Conservation (phyloP, 1,140 invertebrate species). For the Papilio glaucus region DNA sequence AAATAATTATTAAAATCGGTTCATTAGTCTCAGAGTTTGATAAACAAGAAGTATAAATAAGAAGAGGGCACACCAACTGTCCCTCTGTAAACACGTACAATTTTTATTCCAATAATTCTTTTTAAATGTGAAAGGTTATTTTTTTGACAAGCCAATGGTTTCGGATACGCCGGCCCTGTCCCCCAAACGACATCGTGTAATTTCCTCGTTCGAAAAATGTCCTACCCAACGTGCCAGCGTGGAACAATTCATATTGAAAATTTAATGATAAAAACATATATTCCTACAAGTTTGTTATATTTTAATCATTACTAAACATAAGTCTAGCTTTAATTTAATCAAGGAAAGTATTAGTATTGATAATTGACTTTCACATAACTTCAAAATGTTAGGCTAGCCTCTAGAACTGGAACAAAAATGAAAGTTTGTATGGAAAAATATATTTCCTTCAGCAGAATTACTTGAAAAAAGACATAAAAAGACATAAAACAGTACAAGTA, state of each 20-base stretch:
- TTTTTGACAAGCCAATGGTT: slow-evolving; percentile 69
- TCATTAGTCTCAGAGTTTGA: too few relatives aligned
- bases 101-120: slow-evolving; percentile 69
- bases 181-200: slow-evolving; percentile 61
- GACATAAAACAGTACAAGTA: too few relatives aligned
- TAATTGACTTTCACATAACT: too few relatives aligned
- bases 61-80: slow-evolving; percentile 33
- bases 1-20: too few relatives aligned
- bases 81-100: slow-evolving; percentile 61
- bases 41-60: not conserved
- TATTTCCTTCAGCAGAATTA: too few relatives aligned
- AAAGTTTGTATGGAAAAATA: too few relatives aligned
- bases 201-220: slow-evolving; percentile 49
- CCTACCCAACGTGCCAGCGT: slow-evolving; percentile 5
- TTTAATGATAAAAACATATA: not conserved
- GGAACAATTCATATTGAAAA: slow-evolving; percentile 37
- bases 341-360: too few relatives aligned
- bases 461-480: too few relatives aligned
- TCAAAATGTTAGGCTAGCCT: too few relatives aligned
- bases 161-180: slow-evolving; percentile 53
- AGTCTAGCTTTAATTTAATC: too few relatives aligned
- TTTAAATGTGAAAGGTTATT: slow-evolving; percentile 75
- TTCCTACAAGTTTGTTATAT: not conserved
- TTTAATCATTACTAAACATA: not conserved
- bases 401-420: too few relatives aligned